Percentiles rank a stretch among this genome's conserved stretches.
Conservation (phyloP, 2,797 vertebrate species). For the Mormyrus proboscirostris region DNA sequence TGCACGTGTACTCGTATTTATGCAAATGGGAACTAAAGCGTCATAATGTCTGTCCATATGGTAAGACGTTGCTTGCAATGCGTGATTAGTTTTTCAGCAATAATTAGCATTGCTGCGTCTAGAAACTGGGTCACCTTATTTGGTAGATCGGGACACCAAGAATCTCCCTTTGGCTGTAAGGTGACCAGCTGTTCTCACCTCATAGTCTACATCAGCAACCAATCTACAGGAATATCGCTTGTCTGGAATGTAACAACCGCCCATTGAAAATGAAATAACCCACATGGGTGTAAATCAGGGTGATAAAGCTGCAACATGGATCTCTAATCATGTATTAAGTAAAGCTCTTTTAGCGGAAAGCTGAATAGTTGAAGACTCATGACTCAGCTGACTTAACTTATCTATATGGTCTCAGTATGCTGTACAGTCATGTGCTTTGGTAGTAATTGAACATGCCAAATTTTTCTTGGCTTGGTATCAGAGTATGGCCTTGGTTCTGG, state of each 20-base stretch:
- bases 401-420: not conserved
- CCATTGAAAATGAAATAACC: not conserved
- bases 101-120: not conserved
- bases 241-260: not conserved
- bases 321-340: not conserved
- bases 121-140: constrained; percentile 5
- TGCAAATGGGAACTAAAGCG: not conserved
- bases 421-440: not conserved
- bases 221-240: not conserved
- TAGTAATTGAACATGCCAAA: not conserved
- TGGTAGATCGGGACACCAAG: not conserved
- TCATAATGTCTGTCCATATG: not conserved
- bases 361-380: not conserved
- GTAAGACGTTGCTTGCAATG: not conserved
- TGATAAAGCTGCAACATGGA: not conserved
- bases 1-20: not conserved
- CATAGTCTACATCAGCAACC: not conserved
- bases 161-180: constrained; percentile 1
- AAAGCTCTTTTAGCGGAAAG: not conserved
- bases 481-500: not conserved
- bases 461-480: not conserved
- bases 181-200: constrained; percentile 14
- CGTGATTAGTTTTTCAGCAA: not conserved
- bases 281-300: not conserved
- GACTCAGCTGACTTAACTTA: not conserved